phyloP scores from a whole-genome alignment of 2,113 vertebrate species.

The Scortum barcoo region DNA sequence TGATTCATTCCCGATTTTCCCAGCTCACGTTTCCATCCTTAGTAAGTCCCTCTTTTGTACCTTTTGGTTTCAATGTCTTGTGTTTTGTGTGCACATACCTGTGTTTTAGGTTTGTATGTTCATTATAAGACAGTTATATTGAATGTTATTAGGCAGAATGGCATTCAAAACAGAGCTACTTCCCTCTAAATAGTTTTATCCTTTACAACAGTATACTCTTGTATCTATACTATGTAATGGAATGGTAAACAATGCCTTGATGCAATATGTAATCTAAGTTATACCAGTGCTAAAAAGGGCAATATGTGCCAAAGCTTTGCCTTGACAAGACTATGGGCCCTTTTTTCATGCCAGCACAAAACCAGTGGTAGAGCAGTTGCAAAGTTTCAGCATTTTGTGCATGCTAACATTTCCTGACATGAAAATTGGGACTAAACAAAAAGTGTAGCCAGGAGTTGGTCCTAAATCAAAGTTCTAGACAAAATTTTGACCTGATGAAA shows the following conservation, averaged over 20 bases:
- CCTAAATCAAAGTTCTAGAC: not conserved
- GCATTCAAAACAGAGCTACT: not conserved
- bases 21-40: constrained; percentile 9
- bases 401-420: not conserved
- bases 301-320: not conserved
- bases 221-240: not conserved
- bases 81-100: not conserved
- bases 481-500: not conserved
- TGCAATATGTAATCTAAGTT: not conserved
- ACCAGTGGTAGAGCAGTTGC: not conserved
- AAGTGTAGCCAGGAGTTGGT: not conserved
- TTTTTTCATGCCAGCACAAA: not conserved
- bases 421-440: not conserved
- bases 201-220: not conserved
- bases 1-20: constrained; percentile 75
- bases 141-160: not conserved
- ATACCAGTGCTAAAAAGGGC: not conserved
- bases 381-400: too few species aligned
- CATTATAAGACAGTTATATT: not conserved
- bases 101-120: not conserved
- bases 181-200: not conserved
- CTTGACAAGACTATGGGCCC: not conserved
- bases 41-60: not conserved
- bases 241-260: not conserved
- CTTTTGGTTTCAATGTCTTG: not conserved